These are phyloP conservation scores for Epicauta chinensis DNA, from an alignment of 1,140 invertebrate species.

Conservation along the genomic window DNA sequence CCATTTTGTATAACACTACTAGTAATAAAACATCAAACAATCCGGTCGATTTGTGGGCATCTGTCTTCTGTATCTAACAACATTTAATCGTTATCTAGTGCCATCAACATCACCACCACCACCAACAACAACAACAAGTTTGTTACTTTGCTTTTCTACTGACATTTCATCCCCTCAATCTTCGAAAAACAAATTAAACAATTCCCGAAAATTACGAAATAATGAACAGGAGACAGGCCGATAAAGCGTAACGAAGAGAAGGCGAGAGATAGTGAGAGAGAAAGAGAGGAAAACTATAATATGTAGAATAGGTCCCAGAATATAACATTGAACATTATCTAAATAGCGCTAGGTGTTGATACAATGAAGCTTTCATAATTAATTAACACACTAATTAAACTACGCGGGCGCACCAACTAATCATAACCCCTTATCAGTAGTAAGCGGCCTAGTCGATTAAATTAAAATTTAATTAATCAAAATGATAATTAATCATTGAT, in stretches of 20 bases:
- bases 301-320: background rate
- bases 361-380: constrained; percentile 40
- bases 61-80: too few species aligned
- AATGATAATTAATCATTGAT: too few species aligned
- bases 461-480: too few species aligned
- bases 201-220: constrained; percentile 26
- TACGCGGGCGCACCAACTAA: constrained; percentile 37
- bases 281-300: background rate
- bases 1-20: too few species aligned
- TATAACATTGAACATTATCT: constrained; percentile 30
- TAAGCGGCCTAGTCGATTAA: constrained; percentile 15
- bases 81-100: too few species aligned
- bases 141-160: too few species aligned
- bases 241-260: constrained; percentile 15
- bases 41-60: too few species aligned
- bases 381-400: constrained; percentile 41
- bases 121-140: too few species aligned
- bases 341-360: constrained; percentile 39
- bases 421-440: constrained; percentile 34
- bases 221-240: constrained; percentile 9
- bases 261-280: background rate
- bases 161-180: too few species aligned
- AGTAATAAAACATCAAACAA: too few species aligned
- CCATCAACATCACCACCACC: too few species aligned
- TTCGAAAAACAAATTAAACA: constrained; percentile 32